phyloP scores from a whole-genome alignment of 64 coral and sea anemone species.

The Cladopsammia gracilis region DNA sequence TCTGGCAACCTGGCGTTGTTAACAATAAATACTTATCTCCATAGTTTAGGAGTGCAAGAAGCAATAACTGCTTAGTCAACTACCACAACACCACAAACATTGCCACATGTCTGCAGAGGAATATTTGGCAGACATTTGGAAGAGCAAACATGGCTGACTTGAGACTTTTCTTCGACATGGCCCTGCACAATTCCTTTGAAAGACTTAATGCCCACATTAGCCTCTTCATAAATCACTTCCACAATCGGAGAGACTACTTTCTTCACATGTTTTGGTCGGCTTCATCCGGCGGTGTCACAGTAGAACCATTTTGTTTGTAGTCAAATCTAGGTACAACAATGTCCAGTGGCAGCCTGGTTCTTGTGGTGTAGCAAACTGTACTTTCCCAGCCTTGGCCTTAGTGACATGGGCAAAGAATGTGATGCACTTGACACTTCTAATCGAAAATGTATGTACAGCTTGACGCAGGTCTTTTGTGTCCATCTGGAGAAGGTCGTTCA shows the following conservation, averaged over 20 bases:
- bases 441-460: conserved; percentile 1
- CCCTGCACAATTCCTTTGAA: background rate
- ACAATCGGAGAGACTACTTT: conserved; percentile 17
- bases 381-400: background rate
- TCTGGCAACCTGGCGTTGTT: background rate
- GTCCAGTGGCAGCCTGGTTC: conserved; percentile 59
- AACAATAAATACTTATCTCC: conserved; percentile 11
- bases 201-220: background rate
- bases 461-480: background rate
- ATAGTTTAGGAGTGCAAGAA: conserved; percentile 5
- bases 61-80: conserved; percentile 31
- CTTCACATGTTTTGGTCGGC: conserved; percentile 17
- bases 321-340: conserved; percentile 52
- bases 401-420: conserved; percentile 34
- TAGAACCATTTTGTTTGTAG: conserved; percentile 66
- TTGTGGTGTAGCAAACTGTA: conserved; percentile 7
- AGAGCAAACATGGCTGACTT: conserved; percentile 13
- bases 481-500: conserved; percentile 58
- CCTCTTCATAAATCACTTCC: conserved; percentile 1
- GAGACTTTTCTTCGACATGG: background rate
- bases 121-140: conserved; percentile 31
- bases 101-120: conserved; percentile 68
- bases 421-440: background rate
- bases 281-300: conserved; percentile 65
- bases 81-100: conserved; percentile 52